Evolutionary conservation across 2,888 invertebrate species (phyloP).

Genomic region (Chydorus sphaericus): DNA sequence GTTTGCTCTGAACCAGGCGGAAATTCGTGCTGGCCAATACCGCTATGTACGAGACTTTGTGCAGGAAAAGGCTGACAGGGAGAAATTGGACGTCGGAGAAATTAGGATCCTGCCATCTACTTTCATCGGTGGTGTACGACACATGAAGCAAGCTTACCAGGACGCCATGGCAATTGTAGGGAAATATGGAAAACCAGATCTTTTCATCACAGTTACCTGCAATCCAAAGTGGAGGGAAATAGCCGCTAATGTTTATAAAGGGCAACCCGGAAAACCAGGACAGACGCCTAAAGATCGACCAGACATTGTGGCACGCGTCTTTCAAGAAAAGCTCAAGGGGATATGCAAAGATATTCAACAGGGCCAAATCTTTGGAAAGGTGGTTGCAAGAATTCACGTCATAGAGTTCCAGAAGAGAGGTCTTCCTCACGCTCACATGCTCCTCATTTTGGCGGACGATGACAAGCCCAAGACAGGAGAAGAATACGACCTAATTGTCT

Average conservation of each 20-base stretch:
- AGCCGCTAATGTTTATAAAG: constrained; percentile 20
- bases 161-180: background rate
- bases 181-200: background rate
- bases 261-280: too few species aligned
- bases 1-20: constrained; percentile 21
- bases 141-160: constrained; percentile 14
- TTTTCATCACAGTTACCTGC: constrained; percentile 16
- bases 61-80: background rate
- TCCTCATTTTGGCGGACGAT: constrained; percentile 19
- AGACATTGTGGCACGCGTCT: background rate
- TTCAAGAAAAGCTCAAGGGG: background rate
- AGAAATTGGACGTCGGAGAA: background rate
- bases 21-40: background rate
- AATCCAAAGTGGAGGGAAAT: constrained; percentile 20
- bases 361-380: background rate
- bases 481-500: background rate
- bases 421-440: constrained; percentile 22
- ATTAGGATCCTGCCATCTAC: background rate
- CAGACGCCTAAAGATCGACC: background rate
- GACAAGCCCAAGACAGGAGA: background rate
- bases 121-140: constrained; percentile 12
- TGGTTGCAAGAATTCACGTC: background rate
- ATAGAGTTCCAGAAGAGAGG: constrained; percentile 14
- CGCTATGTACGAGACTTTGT: background rate
- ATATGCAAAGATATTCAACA: background rate